A percentile compares a stretch with the other conserved stretches of the same genome.
phyloP scores from a whole-genome alignment of 1,140 invertebrate genomes.

The Tyrophagus putrescentiae region DNA sequence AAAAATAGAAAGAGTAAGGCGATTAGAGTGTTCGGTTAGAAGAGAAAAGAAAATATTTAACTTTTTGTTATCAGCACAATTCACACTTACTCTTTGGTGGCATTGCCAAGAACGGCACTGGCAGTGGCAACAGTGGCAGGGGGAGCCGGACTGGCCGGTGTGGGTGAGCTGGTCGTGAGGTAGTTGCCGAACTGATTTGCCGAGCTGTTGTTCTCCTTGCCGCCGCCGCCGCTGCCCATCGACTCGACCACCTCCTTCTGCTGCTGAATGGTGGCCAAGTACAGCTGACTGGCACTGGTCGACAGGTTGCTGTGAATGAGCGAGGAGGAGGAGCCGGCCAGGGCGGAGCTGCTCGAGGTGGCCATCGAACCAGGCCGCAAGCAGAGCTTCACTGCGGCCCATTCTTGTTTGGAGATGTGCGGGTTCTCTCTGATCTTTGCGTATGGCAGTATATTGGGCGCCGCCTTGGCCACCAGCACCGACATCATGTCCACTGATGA shows the following conservation, averaged over 20 bases:
- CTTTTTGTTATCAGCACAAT: neutral
- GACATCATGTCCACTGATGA: slow-evolving; percentile 84
- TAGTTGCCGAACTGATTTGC: neutral
- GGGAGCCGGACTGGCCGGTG: neutral
- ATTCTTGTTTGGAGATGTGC: slow-evolving; percentile 73
- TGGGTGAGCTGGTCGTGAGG: neutral
- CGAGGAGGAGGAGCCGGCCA: neutral
- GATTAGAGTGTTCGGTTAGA: no score
- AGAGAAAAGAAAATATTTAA: no score
- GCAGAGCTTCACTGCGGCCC: slow-evolving; percentile 16
- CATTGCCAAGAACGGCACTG: neutral
- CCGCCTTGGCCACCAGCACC: slow-evolving; percentile 73
- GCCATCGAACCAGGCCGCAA: neutral
- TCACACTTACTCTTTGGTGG: neutral
- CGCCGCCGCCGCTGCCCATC: neutral
- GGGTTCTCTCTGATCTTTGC: slow-evolving; percentile 81
- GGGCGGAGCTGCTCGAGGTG: no score
- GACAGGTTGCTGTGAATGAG: slow-evolving; percentile 1
- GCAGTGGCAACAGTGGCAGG: neutral
- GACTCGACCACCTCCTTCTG: slow-evolving; percentile 3
- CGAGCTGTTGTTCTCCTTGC: no score
- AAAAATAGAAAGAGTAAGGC: no score
- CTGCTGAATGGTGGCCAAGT: neutral
- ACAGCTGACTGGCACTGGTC: slow-evolving; percentile 5
- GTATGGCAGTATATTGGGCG: slow-evolving; percentile 82